phyloP scores from a whole-genome alignment of 2,888 invertebrate species.

The Epinotia brunnichana region DNA sequence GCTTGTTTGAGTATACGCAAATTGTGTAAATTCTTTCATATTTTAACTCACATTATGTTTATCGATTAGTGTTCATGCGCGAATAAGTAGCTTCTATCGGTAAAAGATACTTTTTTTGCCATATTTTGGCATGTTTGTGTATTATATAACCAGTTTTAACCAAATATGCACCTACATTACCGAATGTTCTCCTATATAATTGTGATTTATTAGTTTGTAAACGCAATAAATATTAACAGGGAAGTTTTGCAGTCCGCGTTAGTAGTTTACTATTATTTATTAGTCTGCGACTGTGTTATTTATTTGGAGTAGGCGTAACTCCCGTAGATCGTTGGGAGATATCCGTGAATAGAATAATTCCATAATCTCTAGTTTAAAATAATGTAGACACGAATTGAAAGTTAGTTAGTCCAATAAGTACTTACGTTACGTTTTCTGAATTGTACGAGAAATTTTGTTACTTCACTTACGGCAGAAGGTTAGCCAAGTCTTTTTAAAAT shows the following conservation, averaged over 20 bases:
- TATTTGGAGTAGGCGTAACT: constrained; percentile 28
- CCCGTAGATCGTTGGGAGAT: constrained; percentile 16
- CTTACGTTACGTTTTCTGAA: too few species aligned
- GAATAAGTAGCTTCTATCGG: background rate
- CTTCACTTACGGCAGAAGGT: too few species aligned
- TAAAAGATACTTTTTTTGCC: background rate
- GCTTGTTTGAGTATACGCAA: background rate
- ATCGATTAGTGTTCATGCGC: background rate
- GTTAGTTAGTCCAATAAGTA: too few species aligned
- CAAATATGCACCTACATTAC: background rate
- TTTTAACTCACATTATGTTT: background rate
- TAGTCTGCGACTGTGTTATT: constrained; percentile 25
- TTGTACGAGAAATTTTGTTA: too few species aligned
- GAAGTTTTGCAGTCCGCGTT: constrained; percentile 10
- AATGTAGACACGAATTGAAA: background rate
- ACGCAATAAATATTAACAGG: constrained; percentile 8
- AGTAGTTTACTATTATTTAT: constrained; percentile 32
- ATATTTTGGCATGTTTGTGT: background rate
- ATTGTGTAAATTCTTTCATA: background rate
- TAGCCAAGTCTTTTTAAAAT: too few species aligned
- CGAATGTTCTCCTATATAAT: background rate
- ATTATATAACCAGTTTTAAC: background rate
- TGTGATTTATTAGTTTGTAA: constrained; percentile 11
- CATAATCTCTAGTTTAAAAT: constrained; percentile 11
- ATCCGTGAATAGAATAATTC: background rate